Evolutionary conservation across 2,888 invertebrate species (phyloP), one percentile per base, ranked within the genome.

Genomic region (Lasioglossum calceatum): DNA sequence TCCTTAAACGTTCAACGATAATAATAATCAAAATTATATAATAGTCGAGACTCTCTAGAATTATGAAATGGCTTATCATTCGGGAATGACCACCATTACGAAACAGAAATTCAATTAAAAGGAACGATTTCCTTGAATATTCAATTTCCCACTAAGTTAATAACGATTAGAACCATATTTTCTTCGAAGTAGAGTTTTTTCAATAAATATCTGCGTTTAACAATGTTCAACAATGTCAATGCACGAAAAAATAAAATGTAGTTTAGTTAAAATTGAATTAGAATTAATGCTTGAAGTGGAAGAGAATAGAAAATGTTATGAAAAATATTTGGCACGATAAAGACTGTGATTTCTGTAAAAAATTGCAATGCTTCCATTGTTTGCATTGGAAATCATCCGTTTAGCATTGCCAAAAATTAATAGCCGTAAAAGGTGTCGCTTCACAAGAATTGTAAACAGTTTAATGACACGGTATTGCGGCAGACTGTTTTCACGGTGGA

Each of bases 401-500:
- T 70, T 12, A 23, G 70, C 23, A 70, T 23, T 36, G 1, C 23
- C 39, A 23, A 70, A 70, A n/a, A 39, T 70, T 23, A 70, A 39
- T 10, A 64, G 16, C 70, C 39, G 39, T n/a, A 70, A 70, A 70
- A 70, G 12, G 58, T 23, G 3, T 39, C 10, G 16, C 23, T 14
- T 71, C 23, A 14, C 39, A n/a, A 42, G 42, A 42, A 42, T 32
- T 42, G 42, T 42, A 14, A 14, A 42, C n/a, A 23, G 42, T 71
- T 42, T 71, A 71, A 71, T 71, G 71, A 42, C n/a, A 23, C 16
- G n/a, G 54, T 72, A 58, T 72, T 58, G 39, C 73, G 72, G 61
- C 71, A 12, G 39, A 32, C 77, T 50, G 23, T 77, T 67, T 87
- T 58, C 72, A 54, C 67, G 47, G 42, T 16, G 74, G 47, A 27